Percentiles rank a stretch among this genome's conserved stretches.
These are phyloP conservation scores for Gallinago stenura DNA, from an alignment of 2,797 vertebrate genomes.

Conservation along the genomic window DNA sequence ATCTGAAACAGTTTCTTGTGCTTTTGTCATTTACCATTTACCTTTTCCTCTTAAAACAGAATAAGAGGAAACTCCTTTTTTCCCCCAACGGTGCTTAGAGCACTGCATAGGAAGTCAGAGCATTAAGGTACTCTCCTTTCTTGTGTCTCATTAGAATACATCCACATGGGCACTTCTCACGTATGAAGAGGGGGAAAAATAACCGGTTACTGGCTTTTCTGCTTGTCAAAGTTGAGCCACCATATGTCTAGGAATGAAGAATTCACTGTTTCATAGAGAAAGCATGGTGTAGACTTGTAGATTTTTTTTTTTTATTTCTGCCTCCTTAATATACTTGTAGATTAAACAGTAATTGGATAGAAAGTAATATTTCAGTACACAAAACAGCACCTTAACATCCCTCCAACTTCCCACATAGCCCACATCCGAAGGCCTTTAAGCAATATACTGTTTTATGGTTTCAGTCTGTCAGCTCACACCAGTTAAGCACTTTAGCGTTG, in stretches of 20 bases:
- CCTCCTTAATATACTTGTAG: not conserved
- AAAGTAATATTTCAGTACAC: not conserved
- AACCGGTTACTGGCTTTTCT: not conserved
- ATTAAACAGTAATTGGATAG: not conserved
- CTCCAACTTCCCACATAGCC: not conserved
- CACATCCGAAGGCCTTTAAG: not conserved
- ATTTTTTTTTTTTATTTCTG: not conserved
- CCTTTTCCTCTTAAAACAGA: not conserved
- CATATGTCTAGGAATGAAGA: not conserved
- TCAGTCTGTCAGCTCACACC: not conserved
- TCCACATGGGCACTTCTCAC: not conserved
- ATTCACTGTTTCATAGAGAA: not conserved
- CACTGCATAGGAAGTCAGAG: not conserved
- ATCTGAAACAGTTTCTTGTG: not conserved
- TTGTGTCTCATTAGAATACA: not conserved
- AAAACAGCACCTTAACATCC: not conserved
- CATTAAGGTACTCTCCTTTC: not conserved
- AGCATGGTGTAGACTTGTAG: not conserved
- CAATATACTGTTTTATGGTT: not conserved
- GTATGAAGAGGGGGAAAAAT: not conserved
- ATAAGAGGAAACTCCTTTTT: fast-evolving
- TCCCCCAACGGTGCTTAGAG: fast-evolving
- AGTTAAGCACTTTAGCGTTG: not conserved
- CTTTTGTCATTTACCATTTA: not conserved
- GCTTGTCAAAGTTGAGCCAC: not conserved